A percentile compares a stretch with the other conserved stretches of the same genome.
Conservation (phyloP, 1,140 invertebrate species). For the Lepidurus apus region DNA sequence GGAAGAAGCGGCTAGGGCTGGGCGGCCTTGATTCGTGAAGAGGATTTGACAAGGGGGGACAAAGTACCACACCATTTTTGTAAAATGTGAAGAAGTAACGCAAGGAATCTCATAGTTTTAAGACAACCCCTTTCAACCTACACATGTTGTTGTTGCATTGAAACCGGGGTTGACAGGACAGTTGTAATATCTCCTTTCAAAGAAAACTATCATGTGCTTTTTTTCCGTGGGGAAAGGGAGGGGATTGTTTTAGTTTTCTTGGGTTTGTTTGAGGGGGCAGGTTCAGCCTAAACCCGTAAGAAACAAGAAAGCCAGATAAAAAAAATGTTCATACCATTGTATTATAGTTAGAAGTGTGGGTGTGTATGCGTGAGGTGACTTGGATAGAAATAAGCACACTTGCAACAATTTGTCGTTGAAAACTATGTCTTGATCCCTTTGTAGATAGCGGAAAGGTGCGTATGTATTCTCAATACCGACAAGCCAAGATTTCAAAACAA, state of each 20-base stretch:
- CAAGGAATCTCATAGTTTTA: slow-evolving; percentile 13
- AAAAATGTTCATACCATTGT: slow-evolving; percentile 16
- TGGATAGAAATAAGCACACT: slow-evolving; percentile 21
- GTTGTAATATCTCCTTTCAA: not conserved
- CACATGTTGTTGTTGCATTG: not conserved
- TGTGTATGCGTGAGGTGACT: slow-evolving; percentile 21
- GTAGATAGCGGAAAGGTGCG: not conserved
- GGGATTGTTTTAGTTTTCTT: not conserved
- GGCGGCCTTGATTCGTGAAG: slow-evolving; percentile 35
- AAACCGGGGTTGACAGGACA: not conserved
- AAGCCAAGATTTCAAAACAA: not conserved
- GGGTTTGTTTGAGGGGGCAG: not conserved
- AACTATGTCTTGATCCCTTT: not conserved
- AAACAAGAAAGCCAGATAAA: not conserved
- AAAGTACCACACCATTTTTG: too few relatives aligned
- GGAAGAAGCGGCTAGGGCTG: slow-evolving; percentile 72
- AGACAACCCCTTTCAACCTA: not conserved
- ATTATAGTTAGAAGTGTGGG: slow-evolving; percentile 19
- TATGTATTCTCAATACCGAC: slow-evolving; percentile 4
- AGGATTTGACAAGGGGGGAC: not conserved
- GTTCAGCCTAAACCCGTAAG: not conserved
- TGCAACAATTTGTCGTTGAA: not conserved
- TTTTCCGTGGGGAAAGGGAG: not conserved
- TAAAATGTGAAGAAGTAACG: not conserved
- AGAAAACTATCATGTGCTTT: slow-evolving; percentile 16